Evolutionary conservation across 2,797 vertebrate species (phyloP).

Genomic region (Bovichtus diacanthus): DNA sequence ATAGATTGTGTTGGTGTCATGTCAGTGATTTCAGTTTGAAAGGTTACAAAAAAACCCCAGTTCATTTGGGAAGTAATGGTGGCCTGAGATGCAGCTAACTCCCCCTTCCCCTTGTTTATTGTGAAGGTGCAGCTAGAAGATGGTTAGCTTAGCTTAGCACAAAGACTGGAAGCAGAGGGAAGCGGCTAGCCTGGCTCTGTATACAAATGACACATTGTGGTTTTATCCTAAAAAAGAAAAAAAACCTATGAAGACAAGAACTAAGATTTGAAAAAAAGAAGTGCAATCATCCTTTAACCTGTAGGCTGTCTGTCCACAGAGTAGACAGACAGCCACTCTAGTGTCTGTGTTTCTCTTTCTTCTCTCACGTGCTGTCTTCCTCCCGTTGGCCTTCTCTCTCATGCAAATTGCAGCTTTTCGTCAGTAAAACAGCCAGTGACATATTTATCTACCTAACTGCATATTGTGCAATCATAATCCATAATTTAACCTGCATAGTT

Average conservation of each 20-base stretch:
- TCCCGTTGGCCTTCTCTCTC: neutral
- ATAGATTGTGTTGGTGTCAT: neutral
- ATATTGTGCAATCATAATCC: constrained; percentile 11
- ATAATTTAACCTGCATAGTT: constrained; percentile 18
- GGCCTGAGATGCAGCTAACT: too few species aligned
- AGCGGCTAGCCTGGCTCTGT: neutral
- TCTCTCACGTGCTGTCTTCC: neutral
- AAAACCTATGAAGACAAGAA: too few species aligned
- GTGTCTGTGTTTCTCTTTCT: neutral
- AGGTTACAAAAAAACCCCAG: neutral
- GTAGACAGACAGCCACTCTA: neutral
- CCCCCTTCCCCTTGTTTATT: too few species aligned
- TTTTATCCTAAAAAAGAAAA: too few species aligned
- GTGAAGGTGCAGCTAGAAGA: neutral
- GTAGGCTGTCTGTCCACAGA: neutral
- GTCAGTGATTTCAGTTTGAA: neutral
- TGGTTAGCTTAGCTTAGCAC: constrained; percentile 1
- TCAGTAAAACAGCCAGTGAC: neutral
- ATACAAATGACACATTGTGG: neutral
- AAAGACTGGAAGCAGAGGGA: neutral
- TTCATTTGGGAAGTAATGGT: neutral
- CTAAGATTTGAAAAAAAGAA: neutral
- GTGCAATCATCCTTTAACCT: neutral
- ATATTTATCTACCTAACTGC: neutral
- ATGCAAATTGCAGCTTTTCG: neutral